Percentiles rank a stretch among this genome's conserved stretches.
Conservation (phyloP, 2,113 vertebrate species). For the Dromas ardeola region DNA sequence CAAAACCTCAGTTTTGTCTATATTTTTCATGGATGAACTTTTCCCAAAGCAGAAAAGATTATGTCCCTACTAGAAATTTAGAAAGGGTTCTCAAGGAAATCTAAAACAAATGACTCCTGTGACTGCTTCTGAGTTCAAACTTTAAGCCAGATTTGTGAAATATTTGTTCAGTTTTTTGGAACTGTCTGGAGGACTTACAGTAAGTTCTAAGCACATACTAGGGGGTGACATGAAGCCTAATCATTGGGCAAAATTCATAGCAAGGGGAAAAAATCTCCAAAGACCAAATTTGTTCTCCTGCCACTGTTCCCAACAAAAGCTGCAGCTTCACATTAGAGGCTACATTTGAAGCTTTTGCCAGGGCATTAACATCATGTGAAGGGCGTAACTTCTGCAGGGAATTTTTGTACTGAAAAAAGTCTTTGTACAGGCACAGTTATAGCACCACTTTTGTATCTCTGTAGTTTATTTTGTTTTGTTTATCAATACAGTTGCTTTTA, state of each 20-base stretch:
- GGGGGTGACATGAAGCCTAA: not conserved
- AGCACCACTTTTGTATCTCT: not conserved
- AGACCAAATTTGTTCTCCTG: not conserved
- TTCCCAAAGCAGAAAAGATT: not conserved
- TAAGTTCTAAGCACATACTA: not conserved
- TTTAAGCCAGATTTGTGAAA: not conserved
- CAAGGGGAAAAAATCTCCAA: not conserved
- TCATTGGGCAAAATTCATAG: not conserved
- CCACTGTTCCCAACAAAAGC: not conserved
- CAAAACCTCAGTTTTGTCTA: not conserved
- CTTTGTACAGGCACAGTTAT: not conserved
- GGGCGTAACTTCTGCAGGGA: not conserved
- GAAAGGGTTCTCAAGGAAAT: not conserved
- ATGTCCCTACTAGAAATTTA: not conserved
- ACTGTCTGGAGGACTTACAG: not conserved
- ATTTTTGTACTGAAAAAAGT: not conserved
- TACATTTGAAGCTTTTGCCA: not conserved
- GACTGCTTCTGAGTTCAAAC: not conserved
- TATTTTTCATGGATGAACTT: not conserved
- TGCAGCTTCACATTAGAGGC: not conserved
- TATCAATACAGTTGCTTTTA: not conserved
- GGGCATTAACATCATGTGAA: not conserved
- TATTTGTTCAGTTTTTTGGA: not conserved
- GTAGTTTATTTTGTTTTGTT: not conserved
- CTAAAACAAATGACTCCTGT: not conserved